Evolutionary conservation across 2,888 invertebrate genomes (phyloP).

Genomic region (Erpobdella octoculata): DNA sequence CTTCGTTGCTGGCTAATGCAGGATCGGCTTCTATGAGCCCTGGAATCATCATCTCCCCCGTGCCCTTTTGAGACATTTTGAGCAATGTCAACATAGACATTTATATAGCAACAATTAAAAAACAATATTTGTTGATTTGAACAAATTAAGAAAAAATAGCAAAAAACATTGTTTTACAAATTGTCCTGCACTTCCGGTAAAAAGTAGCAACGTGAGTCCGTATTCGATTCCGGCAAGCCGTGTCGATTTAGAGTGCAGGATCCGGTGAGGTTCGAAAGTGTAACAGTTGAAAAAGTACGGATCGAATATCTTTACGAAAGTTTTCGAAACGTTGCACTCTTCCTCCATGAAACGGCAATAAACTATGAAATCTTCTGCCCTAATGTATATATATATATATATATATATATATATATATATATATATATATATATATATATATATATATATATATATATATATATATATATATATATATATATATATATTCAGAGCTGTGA

Average conservation of each 20-base stretch:
- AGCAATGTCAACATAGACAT: neutral
- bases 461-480: too few relatives aligned
- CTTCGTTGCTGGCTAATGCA: slow-evolving; percentile 37
- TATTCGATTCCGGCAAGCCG: slow-evolving; percentile 39
- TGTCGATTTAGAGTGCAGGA: slow-evolving; percentile 29
- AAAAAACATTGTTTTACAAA: slow-evolving; percentile 10
- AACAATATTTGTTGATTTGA: neutral
- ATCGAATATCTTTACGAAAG: slow-evolving; percentile 36
- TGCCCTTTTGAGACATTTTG: too few relatives aligned
- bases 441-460: too few relatives aligned
- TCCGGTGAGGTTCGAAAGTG: slow-evolving; percentile 36
- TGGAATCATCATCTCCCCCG: slow-evolving; percentile 29
- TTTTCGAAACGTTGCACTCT: slow-evolving; percentile 34
- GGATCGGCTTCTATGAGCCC: slow-evolving; percentile 36
- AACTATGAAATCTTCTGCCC: slow-evolving; percentile 37
- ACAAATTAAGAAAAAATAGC: neutral
- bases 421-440: too few relatives aligned
- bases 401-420: too few relatives aligned
- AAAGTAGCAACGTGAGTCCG: slow-evolving; percentile 38
- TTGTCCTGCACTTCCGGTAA: slow-evolving; percentile 38
- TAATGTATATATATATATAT: too few relatives aligned
- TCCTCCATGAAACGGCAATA: slow-evolving; percentile 38
- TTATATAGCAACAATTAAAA: neutral
- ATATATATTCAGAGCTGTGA: too few relatives aligned
- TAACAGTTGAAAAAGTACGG: slow-evolving; percentile 40